A percentile compares a stretch with the other conserved stretches of the same genome.
phyloP scores from a whole-genome alignment of 2,113 vertebrate genomes.

The Ceuthmochares aereus region DNA sequence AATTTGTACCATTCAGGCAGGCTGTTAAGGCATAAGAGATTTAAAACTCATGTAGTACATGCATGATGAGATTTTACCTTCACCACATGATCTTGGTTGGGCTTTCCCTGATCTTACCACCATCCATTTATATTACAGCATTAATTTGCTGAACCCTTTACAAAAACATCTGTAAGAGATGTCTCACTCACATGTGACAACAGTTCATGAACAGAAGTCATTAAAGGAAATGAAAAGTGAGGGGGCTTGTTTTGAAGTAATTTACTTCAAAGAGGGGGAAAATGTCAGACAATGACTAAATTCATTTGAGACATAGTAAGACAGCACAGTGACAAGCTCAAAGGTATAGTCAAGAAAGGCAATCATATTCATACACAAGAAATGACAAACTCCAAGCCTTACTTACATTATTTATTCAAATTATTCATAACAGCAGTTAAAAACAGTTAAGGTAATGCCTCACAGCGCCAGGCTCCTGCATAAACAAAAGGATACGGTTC shows the following conservation, averaged over 20 bases:
- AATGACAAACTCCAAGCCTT: background rate
- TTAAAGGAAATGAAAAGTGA: background rate
- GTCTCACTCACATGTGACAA: background rate
- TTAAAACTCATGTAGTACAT: background rate
- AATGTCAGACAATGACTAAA: background rate
- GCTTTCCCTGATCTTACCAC: background rate
- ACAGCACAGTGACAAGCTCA: background rate
- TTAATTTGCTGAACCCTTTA: background rate
- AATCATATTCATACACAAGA: background rate
- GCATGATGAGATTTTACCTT: background rate
- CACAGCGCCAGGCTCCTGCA: background rate
- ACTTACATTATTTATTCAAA: conserved; percentile 42
- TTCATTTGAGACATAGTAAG: background rate
- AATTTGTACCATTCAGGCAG: accelerated
- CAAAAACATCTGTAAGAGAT: background rate
- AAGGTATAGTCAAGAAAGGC: background rate
- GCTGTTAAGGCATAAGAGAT: background rate
- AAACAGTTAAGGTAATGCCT: background rate
- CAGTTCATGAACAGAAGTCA: background rate
- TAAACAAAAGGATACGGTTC: background rate
- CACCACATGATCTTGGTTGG: accelerated
- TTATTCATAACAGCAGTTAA: background rate
- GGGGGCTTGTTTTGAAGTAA: conserved; percentile 3
- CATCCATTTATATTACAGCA: background rate
- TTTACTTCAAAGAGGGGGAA: conserved; percentile 13